Evolutionary conservation across 2,797 vertebrate genomes (phyloP).

Genomic region (Darevskia mixta): DNA sequence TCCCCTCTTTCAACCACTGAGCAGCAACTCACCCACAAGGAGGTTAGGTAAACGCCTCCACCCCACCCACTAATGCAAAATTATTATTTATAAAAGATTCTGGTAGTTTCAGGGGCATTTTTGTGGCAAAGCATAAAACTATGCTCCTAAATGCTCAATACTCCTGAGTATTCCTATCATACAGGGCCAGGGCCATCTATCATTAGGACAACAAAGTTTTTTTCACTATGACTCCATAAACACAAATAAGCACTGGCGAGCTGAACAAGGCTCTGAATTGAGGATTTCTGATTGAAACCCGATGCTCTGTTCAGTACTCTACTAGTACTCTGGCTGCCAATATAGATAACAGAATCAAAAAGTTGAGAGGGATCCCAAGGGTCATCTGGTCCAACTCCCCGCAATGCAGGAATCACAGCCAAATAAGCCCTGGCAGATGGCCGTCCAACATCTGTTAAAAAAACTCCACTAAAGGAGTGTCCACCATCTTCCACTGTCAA

Average conservation of each 20-base stretch:
- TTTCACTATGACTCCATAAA: background rate
- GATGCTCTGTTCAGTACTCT: background rate
- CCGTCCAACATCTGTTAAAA: too few relatives aligned
- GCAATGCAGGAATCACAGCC: too few relatives aligned
- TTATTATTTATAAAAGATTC: slow-evolving; percentile 67
- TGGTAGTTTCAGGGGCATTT: slow-evolving; percentile 11
- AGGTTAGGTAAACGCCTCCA: too few relatives aligned
- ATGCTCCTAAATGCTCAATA: background rate
- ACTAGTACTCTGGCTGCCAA: background rate
- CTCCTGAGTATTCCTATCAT: background rate
- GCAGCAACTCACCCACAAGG: too few relatives aligned
- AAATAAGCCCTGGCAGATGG: too few relatives aligned
- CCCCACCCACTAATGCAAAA: slow-evolving; percentile 47
- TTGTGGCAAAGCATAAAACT: background rate
- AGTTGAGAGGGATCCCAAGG: too few relatives aligned
- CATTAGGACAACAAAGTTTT: too few relatives aligned
- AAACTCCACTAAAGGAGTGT: too few relatives aligned
- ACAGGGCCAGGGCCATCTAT: too few relatives aligned
- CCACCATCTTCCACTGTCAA: too few relatives aligned
- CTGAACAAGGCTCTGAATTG: background rate
- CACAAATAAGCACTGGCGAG: background rate
- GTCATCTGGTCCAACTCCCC: too few relatives aligned
- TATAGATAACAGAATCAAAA: background rate
- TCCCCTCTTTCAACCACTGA: too few relatives aligned
- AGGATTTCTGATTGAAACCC: background rate